phyloP scores from a whole-genome alignment of 2,888 invertebrate species.

The Endotricha flammealis region DNA sequence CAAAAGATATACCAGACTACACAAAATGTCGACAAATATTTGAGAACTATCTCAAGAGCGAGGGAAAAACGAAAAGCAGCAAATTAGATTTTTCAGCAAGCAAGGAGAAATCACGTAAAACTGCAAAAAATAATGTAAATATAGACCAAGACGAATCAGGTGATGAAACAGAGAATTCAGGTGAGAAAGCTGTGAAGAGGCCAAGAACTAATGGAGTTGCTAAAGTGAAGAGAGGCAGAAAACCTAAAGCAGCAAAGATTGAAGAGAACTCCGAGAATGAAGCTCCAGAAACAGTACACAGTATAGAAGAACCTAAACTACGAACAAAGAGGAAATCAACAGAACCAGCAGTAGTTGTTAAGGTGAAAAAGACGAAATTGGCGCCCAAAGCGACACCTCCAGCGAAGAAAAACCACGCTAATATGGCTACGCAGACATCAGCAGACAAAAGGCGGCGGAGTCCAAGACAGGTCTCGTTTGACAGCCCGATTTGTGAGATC shows the following conservation, averaged over 20 bases:
- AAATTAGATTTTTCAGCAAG: constrained; percentile 77
- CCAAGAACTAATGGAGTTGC: constrained; percentile 2
- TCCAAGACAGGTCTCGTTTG: constrained; percentile 56
- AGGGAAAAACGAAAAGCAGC: constrained; percentile 75
- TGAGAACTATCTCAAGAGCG: constrained; percentile 79
- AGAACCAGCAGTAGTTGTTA: constrained; percentile 47
- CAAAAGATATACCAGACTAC: constrained; percentile 86
- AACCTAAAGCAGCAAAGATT: constrained; percentile 15
- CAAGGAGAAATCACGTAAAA: constrained; percentile 32
- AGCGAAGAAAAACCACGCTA: constrained; percentile 52
- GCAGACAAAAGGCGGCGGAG: constrained; percentile 39
- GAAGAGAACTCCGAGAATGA: constrained; percentile 46
- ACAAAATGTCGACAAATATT: constrained; percentile 83
- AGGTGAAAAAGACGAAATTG: constrained; percentile 51
- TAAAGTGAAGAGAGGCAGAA: constrained; percentile 25
- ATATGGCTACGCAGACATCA: constrained; percentile 66
- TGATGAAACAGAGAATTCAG: constrained; percentile 20
- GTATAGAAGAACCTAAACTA: constrained; percentile 23
- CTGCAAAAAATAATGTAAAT: constrained; percentile 17
- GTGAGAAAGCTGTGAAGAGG: constrained; percentile 17
- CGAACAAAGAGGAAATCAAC: constrained; percentile 49
- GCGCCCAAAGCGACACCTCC: constrained; percentile 60
- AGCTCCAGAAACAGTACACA: constrained; percentile 30
- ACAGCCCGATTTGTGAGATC: constrained; percentile 55
- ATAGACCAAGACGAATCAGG: constrained; percentile 19